Percentiles rank a stretch among this genome's conserved stretches.
These are phyloP conservation scores for Saturnia pavonia DNA, from an alignment of 2,888 invertebrate species.

Conservation along the genomic window DNA sequence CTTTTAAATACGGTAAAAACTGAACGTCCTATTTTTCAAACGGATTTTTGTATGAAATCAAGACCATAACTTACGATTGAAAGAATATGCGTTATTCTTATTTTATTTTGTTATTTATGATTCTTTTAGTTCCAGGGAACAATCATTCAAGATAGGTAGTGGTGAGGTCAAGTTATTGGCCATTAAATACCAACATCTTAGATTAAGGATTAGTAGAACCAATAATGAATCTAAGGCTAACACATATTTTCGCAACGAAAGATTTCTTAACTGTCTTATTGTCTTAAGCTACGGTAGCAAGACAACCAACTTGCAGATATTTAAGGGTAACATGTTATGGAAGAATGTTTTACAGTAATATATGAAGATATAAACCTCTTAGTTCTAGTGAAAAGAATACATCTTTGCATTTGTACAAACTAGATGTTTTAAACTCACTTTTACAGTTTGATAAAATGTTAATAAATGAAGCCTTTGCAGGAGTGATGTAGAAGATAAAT, in stretches of 20 bases:
- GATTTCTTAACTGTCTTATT: neutral
- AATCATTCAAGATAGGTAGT: too few relatives aligned
- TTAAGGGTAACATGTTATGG: neutral
- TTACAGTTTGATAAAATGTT: neutral
- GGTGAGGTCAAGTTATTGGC: too few relatives aligned
- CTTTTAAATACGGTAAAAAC: too few relatives aligned
- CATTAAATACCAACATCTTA: too few relatives aligned
- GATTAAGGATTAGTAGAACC: too few relatives aligned
- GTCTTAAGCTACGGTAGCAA: neutral
- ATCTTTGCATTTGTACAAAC: neutral
- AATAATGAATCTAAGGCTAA: too few relatives aligned
- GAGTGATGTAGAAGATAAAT: conserved; percentile 67
- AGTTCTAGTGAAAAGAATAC: neutral
- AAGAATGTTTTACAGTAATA: neutral
- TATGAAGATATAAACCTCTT: neutral
- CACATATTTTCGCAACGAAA: neutral
- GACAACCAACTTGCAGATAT: neutral
- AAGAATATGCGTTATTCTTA: too few relatives aligned
- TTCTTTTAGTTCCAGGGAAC: too few relatives aligned
- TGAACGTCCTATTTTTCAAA: too few relatives aligned
- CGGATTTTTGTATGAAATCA: too few relatives aligned
- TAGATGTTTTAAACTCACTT: neutral
- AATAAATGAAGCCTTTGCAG: conserved; percentile 39
- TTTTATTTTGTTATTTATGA: too few relatives aligned
- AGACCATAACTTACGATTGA: too few relatives aligned